Evolutionary conservation across 2,888 invertebrate genomes (phyloP).

Genomic region (Vesta saturnalis): DNA sequence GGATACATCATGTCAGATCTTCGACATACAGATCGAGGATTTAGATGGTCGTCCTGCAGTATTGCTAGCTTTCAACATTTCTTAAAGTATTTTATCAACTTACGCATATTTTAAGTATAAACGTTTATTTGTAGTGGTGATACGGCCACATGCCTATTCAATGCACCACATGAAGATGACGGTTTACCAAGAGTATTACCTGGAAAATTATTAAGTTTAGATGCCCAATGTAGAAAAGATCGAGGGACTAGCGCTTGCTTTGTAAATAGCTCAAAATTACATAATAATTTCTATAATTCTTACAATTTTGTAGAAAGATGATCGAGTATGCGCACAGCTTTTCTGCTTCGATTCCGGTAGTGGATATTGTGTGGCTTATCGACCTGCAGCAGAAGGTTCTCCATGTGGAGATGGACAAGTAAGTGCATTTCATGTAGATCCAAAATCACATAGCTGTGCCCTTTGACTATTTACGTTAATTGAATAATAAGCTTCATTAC

Average conservation of each 20-base stretch:
- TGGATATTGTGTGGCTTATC: constrained; percentile 94
- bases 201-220: constrained; percentile 86
- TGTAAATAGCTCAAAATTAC: constrained; percentile 63
- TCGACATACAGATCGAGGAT: constrained; percentile 92
- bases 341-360: constrained; percentile 96
- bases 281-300: not conserved
- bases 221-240: constrained; percentile 93
- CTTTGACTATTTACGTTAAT: no score
- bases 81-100: constrained; percentile 74
- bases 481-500: no score
- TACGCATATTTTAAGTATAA: not conserved
- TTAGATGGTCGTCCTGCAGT: constrained; percentile 94
- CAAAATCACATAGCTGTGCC: no score
- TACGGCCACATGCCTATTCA: constrained; percentile 92
- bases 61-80: constrained; percentile 95
- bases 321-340: constrained; percentile 92
- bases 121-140: constrained; percentile 82
- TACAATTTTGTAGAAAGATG: constrained; percentile 80
- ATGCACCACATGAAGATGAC: constrained; percentile 93
- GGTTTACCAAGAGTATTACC: constrained; percentile 88
- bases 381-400: constrained; percentile 94
- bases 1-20: constrained; percentile 97
- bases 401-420: constrained; percentile 94
- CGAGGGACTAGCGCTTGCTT: constrained; percentile 88
- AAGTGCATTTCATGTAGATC: no score